Evolutionary conservation across 2,888 invertebrate species (phyloP), one percentile per base, ranked within the genome.

Genomic region (Agrenia bidenticulata): DNA sequence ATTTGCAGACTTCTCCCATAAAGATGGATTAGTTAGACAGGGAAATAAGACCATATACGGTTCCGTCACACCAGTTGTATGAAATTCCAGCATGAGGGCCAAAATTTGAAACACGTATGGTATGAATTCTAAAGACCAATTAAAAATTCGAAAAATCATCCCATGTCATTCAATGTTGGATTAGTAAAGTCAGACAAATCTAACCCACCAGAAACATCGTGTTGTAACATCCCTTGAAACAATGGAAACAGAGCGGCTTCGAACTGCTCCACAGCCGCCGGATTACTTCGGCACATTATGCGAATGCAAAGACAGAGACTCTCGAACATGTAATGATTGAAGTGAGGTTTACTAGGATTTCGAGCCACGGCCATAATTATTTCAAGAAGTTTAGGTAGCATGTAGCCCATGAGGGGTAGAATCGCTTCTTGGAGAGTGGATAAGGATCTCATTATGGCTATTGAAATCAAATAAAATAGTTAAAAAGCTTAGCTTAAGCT

Each of bases 21-120:
- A 83, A 50, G 90, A 85, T 0, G 97, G 96, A 13, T 90, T 86
- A 76, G 99, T 83, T 19, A 99, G 83, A 79, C 91, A 93, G 0
- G 95, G 94, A 77, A 98, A 89, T 61, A 99, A 83, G 2, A 88
- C 88, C 82, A 91, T 88, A 83, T 98, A 99, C 0, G 89, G 87
- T 63, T 89, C 90, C 17, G 94, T 90, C 67, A 89, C 84, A 2
- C 70, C 69, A 15, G 72, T 64, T 26, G 83, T 80, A 57, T 88
- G 87, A 66, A 89, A 81, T 80, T 96, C 96, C 82, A 98, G 84
- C 63, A 97, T 82, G 21, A 97, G 83, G 0, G 96, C 93, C 45
- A 98, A 82, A 82, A 99, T 88, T 90, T 99, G 99, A 80, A 99
- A 97, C 54, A 96, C 94, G 81, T 99, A 99, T 0, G 98, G 98